Evolutionary conservation across 2,113 vertebrate species (phyloP), one percentile per base, ranked within the genome.

Genomic region (Prochilodus magdalenae): DNA sequence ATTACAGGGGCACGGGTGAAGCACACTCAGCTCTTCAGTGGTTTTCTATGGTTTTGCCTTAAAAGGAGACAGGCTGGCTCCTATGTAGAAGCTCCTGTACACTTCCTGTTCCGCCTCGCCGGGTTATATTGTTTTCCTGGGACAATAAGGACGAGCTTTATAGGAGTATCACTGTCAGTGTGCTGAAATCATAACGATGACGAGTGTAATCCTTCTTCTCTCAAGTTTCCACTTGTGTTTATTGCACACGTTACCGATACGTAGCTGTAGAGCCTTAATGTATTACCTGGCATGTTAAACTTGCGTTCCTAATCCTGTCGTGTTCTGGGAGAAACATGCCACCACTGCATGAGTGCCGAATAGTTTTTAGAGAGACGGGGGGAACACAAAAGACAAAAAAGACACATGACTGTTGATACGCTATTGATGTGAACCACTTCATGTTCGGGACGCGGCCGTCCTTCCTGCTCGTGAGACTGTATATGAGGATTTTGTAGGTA

Each of bases 401-500:
- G 22, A 30, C 22, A 55, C 16, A 74, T 26, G 29, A 75, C 49
- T n/a, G 72, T 67, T 80, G 18, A 66, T n/a, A 67, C 16, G 65
- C 8, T 75, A 70, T 70, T 5, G 76, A 81, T 66, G 62, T 77
- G 85, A 86, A 80, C 51, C 53, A 18, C 53, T 81, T 73, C 71
- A 29, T 62, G 75, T 80, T 74, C 29, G 51, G 69, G 69, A 20
- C 65, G 63, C 62, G 65, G 57, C 10, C 7, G 57, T 80, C 67
- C 78, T n/a, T 84, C 40, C 40, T 79, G 63, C 70, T 80, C 72
- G 15, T 73, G 84, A 80, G 75, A 82, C 40, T 77, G 83, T 82
- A 59, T 51, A 76, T 70, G 73, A 72, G 74, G 77, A 81, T 87
- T 88, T 88, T 86, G 80, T 85, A 86, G 65, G 77, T 63, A 24